These are phyloP conservation scores for Eospalax fontanierii DNA, from an alignment of 2,797 vertebrate genomes.

Conservation along the genomic window DNA sequence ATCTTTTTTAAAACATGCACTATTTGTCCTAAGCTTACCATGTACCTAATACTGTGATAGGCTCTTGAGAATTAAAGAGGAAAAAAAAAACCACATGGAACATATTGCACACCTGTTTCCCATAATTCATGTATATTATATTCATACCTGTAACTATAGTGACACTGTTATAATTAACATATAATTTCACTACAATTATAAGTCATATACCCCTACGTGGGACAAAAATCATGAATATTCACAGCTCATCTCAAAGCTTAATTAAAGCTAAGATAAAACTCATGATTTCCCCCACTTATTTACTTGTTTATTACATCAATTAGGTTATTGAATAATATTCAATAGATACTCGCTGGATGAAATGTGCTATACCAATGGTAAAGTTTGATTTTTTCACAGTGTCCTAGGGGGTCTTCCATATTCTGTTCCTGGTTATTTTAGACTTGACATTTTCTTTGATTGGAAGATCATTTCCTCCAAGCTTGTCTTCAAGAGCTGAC, in stretches of 20 bases:
- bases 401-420: too few relatives aligned
- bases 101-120: not conserved
- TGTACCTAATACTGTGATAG: not conserved
- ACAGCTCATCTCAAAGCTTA: not conserved
- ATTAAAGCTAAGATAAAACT: not conserved
- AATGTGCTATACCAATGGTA: not conserved
- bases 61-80: not conserved
- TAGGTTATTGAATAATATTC: not conserved
- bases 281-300: not conserved
- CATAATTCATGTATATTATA: not conserved
- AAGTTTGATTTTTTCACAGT: not conserved
- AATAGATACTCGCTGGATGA: constrained; percentile 13
- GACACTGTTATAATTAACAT: not conserved
- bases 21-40: not conserved
- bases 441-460: too few relatives aligned
- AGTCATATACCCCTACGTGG: fast-evolving
- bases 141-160: not conserved
- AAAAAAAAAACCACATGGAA: not conserved
- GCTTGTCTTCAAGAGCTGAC: too few relatives aligned
- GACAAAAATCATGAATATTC: not conserved
- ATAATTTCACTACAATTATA: not conserved
- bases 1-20: too few relatives aligned
- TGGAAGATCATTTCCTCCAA: too few relatives aligned
- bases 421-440: too few relatives aligned
- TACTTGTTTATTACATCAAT: not conserved